These are phyloP conservation scores for Capitella teleta DNA, from an alignment of 1,140 invertebrate species.

Conservation along the genomic window DNA sequence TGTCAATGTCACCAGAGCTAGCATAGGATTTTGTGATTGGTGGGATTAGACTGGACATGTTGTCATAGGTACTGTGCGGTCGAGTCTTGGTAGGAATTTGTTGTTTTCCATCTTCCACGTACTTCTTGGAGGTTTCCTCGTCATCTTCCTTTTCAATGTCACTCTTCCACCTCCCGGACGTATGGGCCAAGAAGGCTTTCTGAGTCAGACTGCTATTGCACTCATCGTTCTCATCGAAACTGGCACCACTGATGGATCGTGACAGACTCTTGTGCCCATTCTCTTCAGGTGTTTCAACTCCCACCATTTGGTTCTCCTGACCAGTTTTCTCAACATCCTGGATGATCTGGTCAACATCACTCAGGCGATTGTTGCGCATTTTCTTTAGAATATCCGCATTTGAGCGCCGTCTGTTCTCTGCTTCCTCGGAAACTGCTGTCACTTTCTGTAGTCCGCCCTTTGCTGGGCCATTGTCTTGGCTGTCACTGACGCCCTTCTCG, in stretches of 20 bases:
- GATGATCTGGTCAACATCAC: conserved; percentile 5
- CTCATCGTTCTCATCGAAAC: background rate
- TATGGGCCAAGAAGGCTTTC: conserved; percentile 8
- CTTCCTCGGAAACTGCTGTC: no score
- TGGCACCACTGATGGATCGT: background rate
- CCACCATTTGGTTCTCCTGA: conserved; percentile 3
- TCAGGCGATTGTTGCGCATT: no score
- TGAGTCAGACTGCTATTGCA: conserved; percentile 1
- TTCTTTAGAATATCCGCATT: no score
- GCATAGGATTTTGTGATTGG: background rate
- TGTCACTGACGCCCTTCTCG: no score
- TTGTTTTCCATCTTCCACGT: no score
- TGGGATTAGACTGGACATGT: background rate
- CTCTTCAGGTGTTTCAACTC: background rate
- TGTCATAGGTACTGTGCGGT: conserved; percentile 7
- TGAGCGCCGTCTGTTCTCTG: no score
- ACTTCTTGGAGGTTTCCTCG: conserved; percentile 7
- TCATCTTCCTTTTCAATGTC: conserved; percentile 1
- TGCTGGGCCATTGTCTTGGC: no score
- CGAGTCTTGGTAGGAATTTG: background rate
- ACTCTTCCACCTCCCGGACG: conserved; percentile 1
- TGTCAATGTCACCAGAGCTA: conserved; percentile 1
- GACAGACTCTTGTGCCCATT: background rate
- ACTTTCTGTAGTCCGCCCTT: no score
- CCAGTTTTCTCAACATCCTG: conserved; percentile 8